Evolutionary conservation across 2,113 vertebrate genomes (phyloP).

Genomic region (Rhinoderma darwinii): DNA sequence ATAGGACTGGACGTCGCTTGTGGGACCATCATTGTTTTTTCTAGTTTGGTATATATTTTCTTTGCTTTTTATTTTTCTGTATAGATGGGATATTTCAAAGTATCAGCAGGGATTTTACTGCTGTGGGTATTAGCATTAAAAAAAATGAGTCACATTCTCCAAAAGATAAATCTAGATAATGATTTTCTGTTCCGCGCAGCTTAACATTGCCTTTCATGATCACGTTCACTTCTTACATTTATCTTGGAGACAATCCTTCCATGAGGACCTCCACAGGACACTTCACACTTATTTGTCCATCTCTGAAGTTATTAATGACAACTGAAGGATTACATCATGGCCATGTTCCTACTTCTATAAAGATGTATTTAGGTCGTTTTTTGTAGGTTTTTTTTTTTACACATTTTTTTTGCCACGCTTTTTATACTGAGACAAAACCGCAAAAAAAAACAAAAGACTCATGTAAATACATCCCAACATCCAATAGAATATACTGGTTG

Average conservation of each 20-base stretch:
- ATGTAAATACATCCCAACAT: neutral
- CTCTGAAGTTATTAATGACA: neutral
- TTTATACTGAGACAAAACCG: no score
- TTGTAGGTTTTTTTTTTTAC: no score
- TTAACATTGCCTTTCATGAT: neutral
- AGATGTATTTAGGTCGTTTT: no score
- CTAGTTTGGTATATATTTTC: neutral
- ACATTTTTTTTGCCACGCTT: no score
- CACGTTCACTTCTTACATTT: neutral
- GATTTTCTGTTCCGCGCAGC: constrained; percentile 19
- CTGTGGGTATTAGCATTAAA: neutral
- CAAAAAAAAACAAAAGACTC: neutral
- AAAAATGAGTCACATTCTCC: neutral
- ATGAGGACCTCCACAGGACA: neutral
- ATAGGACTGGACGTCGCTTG: no score
- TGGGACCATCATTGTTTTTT: neutral
- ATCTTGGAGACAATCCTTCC: constrained; percentile 25
- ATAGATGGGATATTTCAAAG: no score
- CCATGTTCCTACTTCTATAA: no score
- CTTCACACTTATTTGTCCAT: neutral
- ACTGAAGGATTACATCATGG: neutral
- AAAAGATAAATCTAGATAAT: constrained; percentile 3
- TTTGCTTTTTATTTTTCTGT: neutral
- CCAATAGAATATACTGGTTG: no score
- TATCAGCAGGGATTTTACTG: neutral